Conservation (phyloP, 2,113 vertebrate species). For the Takifugu flavidus region DNA sequence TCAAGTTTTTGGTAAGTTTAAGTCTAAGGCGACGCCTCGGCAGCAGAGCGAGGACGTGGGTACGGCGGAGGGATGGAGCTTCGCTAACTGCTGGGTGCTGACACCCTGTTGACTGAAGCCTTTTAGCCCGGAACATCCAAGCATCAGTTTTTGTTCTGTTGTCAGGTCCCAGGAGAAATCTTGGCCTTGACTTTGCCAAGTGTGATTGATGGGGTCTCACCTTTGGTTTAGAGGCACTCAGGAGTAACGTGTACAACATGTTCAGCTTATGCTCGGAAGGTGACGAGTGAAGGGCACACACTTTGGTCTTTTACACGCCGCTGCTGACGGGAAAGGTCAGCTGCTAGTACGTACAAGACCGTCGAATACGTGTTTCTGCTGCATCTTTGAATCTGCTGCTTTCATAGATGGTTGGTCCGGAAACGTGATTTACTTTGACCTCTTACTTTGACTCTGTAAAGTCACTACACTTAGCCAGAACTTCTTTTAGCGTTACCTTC, state of each 20-base stretch:
- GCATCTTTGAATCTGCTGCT: neutral
- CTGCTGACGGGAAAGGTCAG: constrained; percentile 58
- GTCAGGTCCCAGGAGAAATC: constrained; percentile 53
- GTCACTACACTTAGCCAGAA: too few relatives aligned
- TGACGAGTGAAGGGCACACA: constrained; percentile 37
- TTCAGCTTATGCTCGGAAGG: constrained; percentile 44
- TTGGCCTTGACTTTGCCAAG: constrained; percentile 49
- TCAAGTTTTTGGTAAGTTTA: neutral
- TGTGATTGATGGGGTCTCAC: constrained; percentile 63
- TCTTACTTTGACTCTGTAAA: too few relatives aligned
- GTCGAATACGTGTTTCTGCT: constrained; percentile 10
- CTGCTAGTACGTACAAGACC: constrained; percentile 41
- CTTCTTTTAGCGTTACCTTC: too few relatives aligned
- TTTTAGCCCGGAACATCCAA: constrained; percentile 46
- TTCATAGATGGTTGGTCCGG: neutral
- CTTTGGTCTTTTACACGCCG: constrained; percentile 17
- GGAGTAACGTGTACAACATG: constrained; percentile 53
- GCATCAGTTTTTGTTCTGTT: constrained; percentile 50
- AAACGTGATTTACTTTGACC: too few relatives aligned
- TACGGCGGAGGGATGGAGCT: neutral
- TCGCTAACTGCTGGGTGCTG: neutral
- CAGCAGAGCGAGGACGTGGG: neutral
- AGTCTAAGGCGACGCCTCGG: neutral
- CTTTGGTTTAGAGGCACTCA: constrained; percentile 51
- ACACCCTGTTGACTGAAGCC: constrained; percentile 44